Percentiles rank a stretch among this genome's conserved stretches.
phyloP scores from a whole-genome alignment of 2,797 vertebrate genomes.

The Malacoraja senta region DNA sequence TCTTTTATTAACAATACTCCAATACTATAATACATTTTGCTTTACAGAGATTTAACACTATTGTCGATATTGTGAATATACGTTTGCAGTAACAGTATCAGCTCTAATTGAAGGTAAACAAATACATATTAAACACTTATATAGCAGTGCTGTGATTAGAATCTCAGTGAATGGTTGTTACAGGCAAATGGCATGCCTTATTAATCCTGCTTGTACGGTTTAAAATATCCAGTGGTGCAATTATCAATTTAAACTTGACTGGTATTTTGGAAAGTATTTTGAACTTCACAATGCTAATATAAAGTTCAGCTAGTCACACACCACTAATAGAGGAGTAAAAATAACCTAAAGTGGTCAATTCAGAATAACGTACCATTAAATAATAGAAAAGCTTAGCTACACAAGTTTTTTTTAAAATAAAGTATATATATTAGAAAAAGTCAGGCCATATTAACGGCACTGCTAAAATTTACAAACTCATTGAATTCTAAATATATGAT shows the following conservation, averaged over 20 bases:
- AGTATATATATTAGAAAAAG: background rate
- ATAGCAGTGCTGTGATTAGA: background rate
- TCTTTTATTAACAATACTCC: slow-evolving; percentile 31
- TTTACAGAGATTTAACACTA: slow-evolving; percentile 29
- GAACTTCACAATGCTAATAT: background rate
- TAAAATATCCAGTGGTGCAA: background rate
- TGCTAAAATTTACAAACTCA: background rate
- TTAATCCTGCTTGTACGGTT: background rate
- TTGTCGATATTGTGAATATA: slow-evolving; percentile 10
- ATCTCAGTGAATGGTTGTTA: background rate
- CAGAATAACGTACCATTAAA: background rate
- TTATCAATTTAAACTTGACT: slow-evolving; percentile 20
- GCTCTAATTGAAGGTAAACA: slow-evolving; percentile 14
- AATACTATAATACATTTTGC: slow-evolving; percentile 8
- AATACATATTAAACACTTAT: slow-evolving; percentile 21
- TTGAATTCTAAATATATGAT: background rate
- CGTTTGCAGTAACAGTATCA: background rate
- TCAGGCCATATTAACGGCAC: no score
- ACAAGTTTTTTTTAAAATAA: background rate
- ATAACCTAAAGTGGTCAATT: background rate
- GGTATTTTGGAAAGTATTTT: background rate
- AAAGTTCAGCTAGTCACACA: slow-evolving; percentile 1
- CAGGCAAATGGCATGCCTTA: background rate
- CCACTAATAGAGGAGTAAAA: background rate
- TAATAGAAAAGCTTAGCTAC: background rate